Evolutionary conservation across 2,888 invertebrate genomes (phyloP), one percentile per base, ranked within the genome.

Genomic region (Nomada ruficornis): DNA sequence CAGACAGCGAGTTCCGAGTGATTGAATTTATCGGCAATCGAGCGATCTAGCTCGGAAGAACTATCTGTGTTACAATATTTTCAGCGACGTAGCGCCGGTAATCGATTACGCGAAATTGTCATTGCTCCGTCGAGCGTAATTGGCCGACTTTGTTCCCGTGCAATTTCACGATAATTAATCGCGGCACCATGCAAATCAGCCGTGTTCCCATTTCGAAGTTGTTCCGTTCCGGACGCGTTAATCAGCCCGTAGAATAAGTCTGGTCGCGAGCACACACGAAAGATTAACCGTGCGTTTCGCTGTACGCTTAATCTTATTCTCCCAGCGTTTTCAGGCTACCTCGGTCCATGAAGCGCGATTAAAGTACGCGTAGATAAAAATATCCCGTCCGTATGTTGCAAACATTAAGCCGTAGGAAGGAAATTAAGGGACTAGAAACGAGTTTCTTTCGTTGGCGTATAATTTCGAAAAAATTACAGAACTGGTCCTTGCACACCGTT

Each of bases 81-180:
- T 29, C 62, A 18, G 23, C 63, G n/a, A 54, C 57, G 36, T 52
- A 26, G 20, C 42, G 18, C 62, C 47, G 50, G 50, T 73, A 64
- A 69, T 60, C 71, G 65, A 77, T 82, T 72, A 82, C 54, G 44
- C 42, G 26, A 23, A 54, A 77, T 70, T 71, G 68, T 77, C 69
- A 69, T 77, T 67, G 77, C 65, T 62, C 63, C 73, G 55, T 52
- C 54, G 54, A 44, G 47, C 62, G 57, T 73, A 83, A 82, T 82
- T 83, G 65, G 50, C 62, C 67, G 65, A 73, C 52, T 82, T 82
- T 62, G 60, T 77, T 82, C 77, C 73, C 63, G 60, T 44, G 50
- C 57, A 60, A 69, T 82, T 77, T 62, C 47, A 67, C 63, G 60
- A 70, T 69, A 83, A 82, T 74, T 82, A 82, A 83, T 83, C 72